phyloP scores from a whole-genome alignment of 2,888 invertebrate genomes.

The Germaria angustata region DNA sequence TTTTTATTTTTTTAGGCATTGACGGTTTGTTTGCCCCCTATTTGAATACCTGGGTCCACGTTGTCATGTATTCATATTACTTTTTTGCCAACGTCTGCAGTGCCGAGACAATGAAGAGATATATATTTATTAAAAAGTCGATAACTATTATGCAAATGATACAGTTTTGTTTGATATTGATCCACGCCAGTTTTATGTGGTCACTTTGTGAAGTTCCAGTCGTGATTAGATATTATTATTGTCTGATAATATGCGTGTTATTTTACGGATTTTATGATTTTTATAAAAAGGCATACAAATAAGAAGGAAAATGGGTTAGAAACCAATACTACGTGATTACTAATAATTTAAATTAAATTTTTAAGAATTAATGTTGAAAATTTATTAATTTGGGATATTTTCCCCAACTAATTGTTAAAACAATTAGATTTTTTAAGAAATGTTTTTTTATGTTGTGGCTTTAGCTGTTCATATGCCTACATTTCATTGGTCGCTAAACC shows the following conservation, averaged over 20 bases:
- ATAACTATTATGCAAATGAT: constrained; percentile 86
- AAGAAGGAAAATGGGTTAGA: neutral
- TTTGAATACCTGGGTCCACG: constrained; percentile 85
- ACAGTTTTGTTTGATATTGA: constrained; percentile 85
- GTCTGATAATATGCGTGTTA: constrained; percentile 83
- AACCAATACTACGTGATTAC: neutral
- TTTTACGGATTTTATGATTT: constrained; percentile 88
- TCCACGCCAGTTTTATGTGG: constrained; percentile 81
- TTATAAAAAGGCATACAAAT: constrained; percentile 82
- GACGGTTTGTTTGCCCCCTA: constrained; percentile 84
- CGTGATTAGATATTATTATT: constrained; percentile 81
- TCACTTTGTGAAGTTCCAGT: constrained; percentile 81
- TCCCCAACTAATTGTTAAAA: no score
- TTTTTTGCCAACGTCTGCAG: constrained; percentile 83
- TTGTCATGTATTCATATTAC: constrained; percentile 90
- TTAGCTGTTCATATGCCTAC: no score
- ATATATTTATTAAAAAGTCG: constrained; percentile 84
- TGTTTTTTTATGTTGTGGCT: no score
- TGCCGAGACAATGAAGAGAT: constrained; percentile 81
- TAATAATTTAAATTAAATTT: neutral
- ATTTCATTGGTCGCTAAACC: no score
- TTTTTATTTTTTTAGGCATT: constrained; percentile 82
- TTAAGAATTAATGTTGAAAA: no score
- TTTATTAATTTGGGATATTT: no score
- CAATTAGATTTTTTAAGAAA: no score